These are phyloP conservation scores for Tyrophagus putrescentiae DNA, from an alignment of 1,140 invertebrate species.

Conservation along the genomic window DNA sequence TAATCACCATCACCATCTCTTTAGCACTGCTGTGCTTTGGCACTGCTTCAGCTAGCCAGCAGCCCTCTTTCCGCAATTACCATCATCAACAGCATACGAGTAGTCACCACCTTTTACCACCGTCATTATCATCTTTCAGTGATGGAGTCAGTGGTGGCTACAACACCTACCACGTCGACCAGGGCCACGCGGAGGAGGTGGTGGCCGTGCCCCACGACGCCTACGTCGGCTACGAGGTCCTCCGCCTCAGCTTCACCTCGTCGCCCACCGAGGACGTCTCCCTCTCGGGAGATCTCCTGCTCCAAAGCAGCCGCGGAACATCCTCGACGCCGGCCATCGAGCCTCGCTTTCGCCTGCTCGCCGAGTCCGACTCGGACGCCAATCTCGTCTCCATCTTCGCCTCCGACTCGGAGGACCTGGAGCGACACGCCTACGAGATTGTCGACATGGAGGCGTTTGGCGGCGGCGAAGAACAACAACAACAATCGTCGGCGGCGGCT, in stretches of 20 bases:
- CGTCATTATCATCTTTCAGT: too few species aligned
- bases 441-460: neutral
- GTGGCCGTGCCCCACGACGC: slow-evolving; percentile 20
- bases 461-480: neutral
- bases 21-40: too few species aligned
- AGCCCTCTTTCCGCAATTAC: too few species aligned
- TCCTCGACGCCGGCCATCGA: neutral
- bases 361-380: slow-evolving; percentile 11
- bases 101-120: too few species aligned
- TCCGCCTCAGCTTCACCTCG: slow-evolving; percentile 2
- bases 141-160: neutral
- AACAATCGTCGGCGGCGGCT: neutral
- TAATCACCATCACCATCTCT: too few species aligned
- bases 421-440: slow-evolving; percentile 10
- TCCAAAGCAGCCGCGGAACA: neutral
- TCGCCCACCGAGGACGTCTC: slow-evolving; percentile 3
- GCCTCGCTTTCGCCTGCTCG: slow-evolving; percentile 12
- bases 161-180: slow-evolving; percentile 3
- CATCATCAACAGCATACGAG: neutral
- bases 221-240: slow-evolving; percentile 16
- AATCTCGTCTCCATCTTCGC: slow-evolving; percentile 17
- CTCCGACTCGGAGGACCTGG: slow-evolving; percentile 12
- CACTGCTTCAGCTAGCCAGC: too few species aligned
- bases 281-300: neutral
- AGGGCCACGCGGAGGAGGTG: slow-evolving; percentile 15